A percentile compares a stretch with the other conserved stretches of the same genome.
Evolutionary conservation across 2,113 vertebrate species (phyloP).

Genomic region (Clarias batrachus): DNA sequence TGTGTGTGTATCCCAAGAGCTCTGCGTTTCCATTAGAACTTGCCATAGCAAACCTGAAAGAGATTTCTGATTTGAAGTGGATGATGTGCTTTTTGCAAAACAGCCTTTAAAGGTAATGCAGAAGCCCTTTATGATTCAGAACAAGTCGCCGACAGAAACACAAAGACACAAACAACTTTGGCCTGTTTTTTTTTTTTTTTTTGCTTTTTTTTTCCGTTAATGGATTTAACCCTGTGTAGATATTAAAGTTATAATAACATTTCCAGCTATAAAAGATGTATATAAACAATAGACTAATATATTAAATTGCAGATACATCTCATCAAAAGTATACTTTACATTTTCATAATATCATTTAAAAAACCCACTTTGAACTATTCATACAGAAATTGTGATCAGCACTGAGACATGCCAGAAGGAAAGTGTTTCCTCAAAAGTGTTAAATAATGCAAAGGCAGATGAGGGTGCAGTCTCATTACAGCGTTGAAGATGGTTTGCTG

Average conservation of each 20-base stretch:
- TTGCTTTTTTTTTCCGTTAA: neutral
- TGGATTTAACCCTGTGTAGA: neutral
- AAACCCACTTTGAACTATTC: neutral
- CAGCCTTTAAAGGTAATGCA: neutral
- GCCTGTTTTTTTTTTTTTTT: neutral
- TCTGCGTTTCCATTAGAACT: constrained; percentile 18
- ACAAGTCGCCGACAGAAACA: neutral
- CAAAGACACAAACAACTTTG: neutral
- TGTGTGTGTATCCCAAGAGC: constrained; percentile 19
- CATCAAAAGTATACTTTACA: neutral
- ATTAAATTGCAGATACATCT: neutral
- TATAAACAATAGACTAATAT: neutral
- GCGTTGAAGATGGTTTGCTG: constrained; percentile 40
- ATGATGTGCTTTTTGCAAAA: constrained; percentile 20
- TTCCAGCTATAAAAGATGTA: neutral
- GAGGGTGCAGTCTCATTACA: constrained; percentile 34
- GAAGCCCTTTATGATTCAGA: neutral
- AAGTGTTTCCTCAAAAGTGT: constrained; percentile 37
- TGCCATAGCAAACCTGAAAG: constrained; percentile 36
- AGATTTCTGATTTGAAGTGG: constrained; percentile 31
- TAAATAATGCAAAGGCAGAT: constrained; percentile 43
- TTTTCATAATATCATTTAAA: neutral
- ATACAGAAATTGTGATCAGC: neutral
- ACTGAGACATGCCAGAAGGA: neutral
- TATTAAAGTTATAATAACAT: neutral